Evolutionary conservation across 2,113 vertebrate genomes (phyloP), one percentile per base, ranked within the genome.

Genomic region (Sinocyclocheilus anshuiensis): DNA sequence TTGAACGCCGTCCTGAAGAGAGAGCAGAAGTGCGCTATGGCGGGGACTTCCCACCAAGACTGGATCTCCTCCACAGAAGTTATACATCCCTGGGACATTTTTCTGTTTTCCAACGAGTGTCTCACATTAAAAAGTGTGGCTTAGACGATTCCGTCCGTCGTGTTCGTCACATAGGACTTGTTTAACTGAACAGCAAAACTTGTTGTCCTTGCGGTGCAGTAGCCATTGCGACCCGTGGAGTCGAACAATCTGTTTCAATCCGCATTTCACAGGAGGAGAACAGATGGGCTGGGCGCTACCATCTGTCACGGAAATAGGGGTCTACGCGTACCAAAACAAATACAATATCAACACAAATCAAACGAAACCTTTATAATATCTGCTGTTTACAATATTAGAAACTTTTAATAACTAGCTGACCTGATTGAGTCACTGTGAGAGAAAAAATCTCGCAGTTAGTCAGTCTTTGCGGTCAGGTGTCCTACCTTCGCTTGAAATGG

Each of bases 1-100:
- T 94, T 95, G 94, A 98, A 98, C 61, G 97, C 97, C 20, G 97
- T 96, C 94, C 97, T 97, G 94, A 99, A 98, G 85, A 98, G 95
- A 24, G 97, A 99, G 90, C 97, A 99, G 96, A 99, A 98, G 96
- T 98, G 97, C 81, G 97, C 97, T 93, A 98, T 97, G 95, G 97
- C 97, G 94, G 97, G 97, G 90, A 98, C 96, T 97, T 97, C 96
- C 97, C 97, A 98, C 96, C 97, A 98, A 72, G 96, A 97, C 94
- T 96, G 97, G 90, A 98, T 94, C 95, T 98, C 96, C 90, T 96
- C 96, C 95, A 97, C 95, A 88, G 94, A 93, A 94, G 94, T 88
- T 69, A 83, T 91, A 95, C 95, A 95, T 95, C 95, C 95, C 92
- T 89, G 94, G 91, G 94, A 95, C 95, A 95, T 95, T 91, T 87